Percentiles rank a stretch among this genome's conserved stretches.
These are phyloP conservation scores for Eretmochelys imbricata DNA, from an alignment of 2,113 vertebrate species.

Conservation along the genomic window DNA sequence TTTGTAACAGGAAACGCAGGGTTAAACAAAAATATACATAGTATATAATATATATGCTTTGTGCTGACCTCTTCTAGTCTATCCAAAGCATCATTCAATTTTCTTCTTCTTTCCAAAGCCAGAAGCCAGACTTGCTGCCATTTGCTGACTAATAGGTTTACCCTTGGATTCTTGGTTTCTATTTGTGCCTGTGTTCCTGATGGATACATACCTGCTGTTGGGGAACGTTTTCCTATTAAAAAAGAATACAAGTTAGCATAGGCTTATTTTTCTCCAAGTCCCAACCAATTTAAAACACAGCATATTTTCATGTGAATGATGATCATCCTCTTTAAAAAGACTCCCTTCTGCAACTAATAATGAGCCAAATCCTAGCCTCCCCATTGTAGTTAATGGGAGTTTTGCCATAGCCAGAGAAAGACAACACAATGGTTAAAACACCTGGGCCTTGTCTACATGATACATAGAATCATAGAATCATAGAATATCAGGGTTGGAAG, in stretches of 20 bases:
- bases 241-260: constrained; percentile 34
- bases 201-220: constrained; percentile 88
- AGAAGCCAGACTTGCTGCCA: constrained; percentile 99
- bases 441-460: background rate
- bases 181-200: constrained; percentile 89
- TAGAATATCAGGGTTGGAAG: too few relatives aligned
- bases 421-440: background rate
- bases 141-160: constrained; percentile 95
- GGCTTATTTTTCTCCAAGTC: background rate
- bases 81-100: constrained; percentile 96
- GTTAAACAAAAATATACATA: background rate
- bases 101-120: constrained; percentile 93
- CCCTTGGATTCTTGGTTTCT: constrained; percentile 95
- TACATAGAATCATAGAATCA: too few relatives aligned
- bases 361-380: background rate
- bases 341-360: background rate
- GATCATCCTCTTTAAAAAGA: background rate
- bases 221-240: constrained; percentile 92
- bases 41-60: background rate
- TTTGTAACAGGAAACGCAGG: background rate
- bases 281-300: constrained; percentile 10
- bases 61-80: constrained; percentile 93
- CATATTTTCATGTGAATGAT: background rate
- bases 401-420: background rate
- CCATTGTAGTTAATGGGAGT: background rate